Evolutionary conservation across 30 jellyfish, hydroid and myxozoan species (phyloP).

Genomic region (Nemopilema nomurai): DNA sequence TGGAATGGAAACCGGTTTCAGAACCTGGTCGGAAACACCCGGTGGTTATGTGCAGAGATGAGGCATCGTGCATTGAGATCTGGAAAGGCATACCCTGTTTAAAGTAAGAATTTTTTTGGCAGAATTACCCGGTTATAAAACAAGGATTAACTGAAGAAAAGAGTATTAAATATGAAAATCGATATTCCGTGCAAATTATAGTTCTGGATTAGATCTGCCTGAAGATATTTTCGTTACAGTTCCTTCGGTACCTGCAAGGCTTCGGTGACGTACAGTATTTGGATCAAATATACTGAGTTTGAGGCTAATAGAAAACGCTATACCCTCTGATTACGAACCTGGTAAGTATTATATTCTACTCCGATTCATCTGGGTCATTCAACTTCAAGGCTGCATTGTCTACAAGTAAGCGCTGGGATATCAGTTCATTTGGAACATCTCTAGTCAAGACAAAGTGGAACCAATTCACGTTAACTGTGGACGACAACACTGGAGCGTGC

Average conservation of each 20-base stretch:
- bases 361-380: not conserved
- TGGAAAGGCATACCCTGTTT: constrained; percentile 1
- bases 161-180: not conserved
- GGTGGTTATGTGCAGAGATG: constrained; percentile 1
- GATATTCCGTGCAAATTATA: not conserved
- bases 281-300: constrained; percentile 1
- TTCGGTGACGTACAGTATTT: constrained; percentile 19
- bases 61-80: not conserved
- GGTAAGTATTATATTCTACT: not conserved
- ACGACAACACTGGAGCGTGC: not conserved
- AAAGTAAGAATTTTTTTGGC: constrained; percentile 22
- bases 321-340: not conserved
- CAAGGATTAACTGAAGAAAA: too few species aligned
- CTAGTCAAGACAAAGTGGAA: constrained; percentile 17
- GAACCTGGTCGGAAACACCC: constrained; percentile 26
- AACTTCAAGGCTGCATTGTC: not conserved
- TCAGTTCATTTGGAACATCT: not conserved
- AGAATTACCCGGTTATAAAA: too few species aligned
- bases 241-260: constrained; percentile 3
- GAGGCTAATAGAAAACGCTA: not conserved
- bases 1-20: not conserved
- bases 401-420: not conserved
- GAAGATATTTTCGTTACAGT: constrained; percentile 3
- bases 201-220: too few species aligned
- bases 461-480: constrained; percentile 29